Percentiles rank a stretch among this genome's conserved stretches.
Evolutionary conservation across 2,113 vertebrate species (phyloP).

Genomic region (Physeter macrocephalus): DNA sequence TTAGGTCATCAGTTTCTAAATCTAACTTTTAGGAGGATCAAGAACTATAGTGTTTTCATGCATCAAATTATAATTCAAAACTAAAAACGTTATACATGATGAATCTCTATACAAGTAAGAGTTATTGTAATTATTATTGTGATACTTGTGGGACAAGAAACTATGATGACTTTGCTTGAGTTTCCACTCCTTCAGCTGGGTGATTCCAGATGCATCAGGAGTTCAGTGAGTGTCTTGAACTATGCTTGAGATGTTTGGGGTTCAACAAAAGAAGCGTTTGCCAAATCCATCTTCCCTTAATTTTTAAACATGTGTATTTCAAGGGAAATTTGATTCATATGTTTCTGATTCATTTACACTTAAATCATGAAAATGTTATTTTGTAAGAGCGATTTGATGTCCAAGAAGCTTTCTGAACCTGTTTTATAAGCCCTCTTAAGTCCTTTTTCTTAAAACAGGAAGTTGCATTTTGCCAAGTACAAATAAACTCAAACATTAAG

Average conservation of each 20-base stretch:
- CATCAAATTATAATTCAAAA: background rate
- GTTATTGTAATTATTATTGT: background rate
- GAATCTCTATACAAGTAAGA: background rate
- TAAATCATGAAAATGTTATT: conserved; percentile 69
- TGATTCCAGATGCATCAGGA: background rate
- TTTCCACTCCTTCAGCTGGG: background rate
- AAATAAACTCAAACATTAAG: conserved; percentile 64
- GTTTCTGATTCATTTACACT: conserved; percentile 74
- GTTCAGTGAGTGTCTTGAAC: conserved; percentile 37
- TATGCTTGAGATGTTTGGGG: conserved; percentile 43
- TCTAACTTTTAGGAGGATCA: background rate
- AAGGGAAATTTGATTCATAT: conserved; percentile 71
- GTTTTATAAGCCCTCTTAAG: conserved; percentile 64
- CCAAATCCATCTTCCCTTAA: conserved; percentile 57
- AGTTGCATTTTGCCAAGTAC: conserved; percentile 63
- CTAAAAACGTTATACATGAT: background rate
- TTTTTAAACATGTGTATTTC: conserved; percentile 65
- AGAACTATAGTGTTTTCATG: background rate
- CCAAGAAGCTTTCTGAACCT: conserved; percentile 71
- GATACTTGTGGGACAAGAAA: background rate
- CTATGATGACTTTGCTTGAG: background rate
- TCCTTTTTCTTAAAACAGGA: conserved; percentile 69
- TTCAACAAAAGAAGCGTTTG: conserved; percentile 50
- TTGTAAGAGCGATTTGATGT: conserved; percentile 63
- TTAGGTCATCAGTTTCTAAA: background rate